Evolutionary conservation across 2,888 invertebrate genomes (phyloP).

Genomic region (Amorpha juglandis): DNA sequence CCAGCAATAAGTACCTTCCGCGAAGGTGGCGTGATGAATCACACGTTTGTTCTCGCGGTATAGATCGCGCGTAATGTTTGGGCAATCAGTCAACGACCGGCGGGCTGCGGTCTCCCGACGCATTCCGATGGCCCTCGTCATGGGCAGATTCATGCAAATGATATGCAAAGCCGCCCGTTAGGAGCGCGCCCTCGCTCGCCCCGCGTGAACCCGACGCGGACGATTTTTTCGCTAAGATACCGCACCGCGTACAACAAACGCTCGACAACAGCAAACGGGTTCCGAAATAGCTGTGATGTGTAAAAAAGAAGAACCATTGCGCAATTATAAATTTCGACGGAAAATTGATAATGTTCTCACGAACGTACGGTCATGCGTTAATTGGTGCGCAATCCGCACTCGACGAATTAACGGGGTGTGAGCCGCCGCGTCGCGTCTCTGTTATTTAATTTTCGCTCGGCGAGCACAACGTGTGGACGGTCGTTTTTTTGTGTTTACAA

Average conservation of each 20-base stretch:
- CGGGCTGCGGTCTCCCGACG: conserved; percentile 54
- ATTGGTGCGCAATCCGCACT: conserved; percentile 56
- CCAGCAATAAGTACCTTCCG: too few species aligned
- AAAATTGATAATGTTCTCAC: conserved; percentile 61
- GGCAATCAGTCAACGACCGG: conserved; percentile 70
- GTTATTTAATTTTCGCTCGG: conserved; percentile 63
- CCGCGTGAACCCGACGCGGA: conserved; percentile 44
- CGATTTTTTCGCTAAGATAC: conserved; percentile 44
- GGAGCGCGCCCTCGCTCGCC: conserved; percentile 47
- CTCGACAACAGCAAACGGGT: conserved; percentile 34
- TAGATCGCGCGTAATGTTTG: conserved; percentile 55
- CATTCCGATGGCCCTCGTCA: conserved; percentile 67
- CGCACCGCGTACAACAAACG: background rate
- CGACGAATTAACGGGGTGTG: conserved; percentile 40
- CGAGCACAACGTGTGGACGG: conserved; percentile 60
- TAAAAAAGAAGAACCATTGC: conserved; percentile 45
- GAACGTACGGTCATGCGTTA: conserved; percentile 48
- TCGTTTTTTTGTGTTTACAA: conserved; percentile 78
- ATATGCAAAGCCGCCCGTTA: conserved; percentile 67
- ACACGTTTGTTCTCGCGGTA: conserved; percentile 60
- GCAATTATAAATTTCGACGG: conserved; percentile 56
- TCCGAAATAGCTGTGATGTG: conserved; percentile 43
- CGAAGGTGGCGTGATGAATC: conserved; percentile 63
- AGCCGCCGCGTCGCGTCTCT: conserved; percentile 40
- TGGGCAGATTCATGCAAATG: conserved; percentile 68